Conservation (phyloP, 2,113 vertebrate species). For the Marcusenius ussheri region DNA sequence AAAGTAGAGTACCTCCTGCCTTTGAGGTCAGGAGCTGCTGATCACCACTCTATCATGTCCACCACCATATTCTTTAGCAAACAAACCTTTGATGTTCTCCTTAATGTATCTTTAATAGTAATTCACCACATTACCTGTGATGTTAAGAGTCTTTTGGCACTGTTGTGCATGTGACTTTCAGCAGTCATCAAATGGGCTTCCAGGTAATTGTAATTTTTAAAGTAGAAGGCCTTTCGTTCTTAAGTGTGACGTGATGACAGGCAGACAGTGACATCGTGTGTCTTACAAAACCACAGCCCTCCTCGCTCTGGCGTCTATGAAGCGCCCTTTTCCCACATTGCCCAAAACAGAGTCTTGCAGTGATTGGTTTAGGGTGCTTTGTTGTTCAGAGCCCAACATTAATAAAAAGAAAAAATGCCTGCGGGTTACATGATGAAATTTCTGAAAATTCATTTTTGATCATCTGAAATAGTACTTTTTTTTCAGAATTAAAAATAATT, state of each 20-base stretch:
- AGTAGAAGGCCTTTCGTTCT: not conserved
- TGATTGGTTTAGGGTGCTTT: not conserved
- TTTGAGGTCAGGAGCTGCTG: not conserved
- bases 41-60: not conserved
- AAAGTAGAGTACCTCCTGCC: not conserved
- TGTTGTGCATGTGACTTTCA: not conserved
- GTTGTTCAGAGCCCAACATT: not conserved
- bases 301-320: not conserved
- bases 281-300: not conserved
- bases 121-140: not conserved
- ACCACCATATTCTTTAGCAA: not conserved
- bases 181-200: not conserved
- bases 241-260: not conserved
- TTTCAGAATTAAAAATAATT: not conserved
- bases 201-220: not conserved
- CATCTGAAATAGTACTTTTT: not conserved
- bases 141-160: not conserved
- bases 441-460: not conserved
- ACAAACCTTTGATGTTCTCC: not conserved
- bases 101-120: not conserved
- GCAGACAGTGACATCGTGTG: not conserved
- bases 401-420: not conserved
- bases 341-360: not conserved
- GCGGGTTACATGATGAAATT: not conserved
- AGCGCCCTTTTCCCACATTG: not conserved